Conservation (phyloP, 2,888 invertebrate species). For the Disparrhopalites patrizii region DNA sequence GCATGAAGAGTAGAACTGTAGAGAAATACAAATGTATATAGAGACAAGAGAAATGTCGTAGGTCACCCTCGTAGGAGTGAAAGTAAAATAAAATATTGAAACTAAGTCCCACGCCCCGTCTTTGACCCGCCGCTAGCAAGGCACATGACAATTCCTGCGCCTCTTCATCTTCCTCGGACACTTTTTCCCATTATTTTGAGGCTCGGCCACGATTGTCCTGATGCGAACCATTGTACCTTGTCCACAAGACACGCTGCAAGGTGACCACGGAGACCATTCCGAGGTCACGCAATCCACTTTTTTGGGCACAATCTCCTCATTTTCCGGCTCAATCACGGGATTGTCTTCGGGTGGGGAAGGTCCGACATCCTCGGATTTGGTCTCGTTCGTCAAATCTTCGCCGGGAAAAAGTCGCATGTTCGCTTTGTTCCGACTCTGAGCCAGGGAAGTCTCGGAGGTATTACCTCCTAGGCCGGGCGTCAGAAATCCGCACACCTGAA, state of each 20-base stretch:
- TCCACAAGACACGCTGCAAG: constrained; percentile 85
- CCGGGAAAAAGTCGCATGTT: background rate
- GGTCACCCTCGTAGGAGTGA: no score
- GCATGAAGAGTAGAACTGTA: no score
- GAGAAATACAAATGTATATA: no score
- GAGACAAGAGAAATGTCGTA: no score
- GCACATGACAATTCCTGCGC: constrained; percentile 31
- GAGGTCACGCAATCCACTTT: constrained; percentile 62
- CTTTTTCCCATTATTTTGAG: constrained; percentile 35
- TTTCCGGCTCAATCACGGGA: constrained; percentile 1
- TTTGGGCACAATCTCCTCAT: background rate
- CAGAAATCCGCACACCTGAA: constrained; percentile 48
- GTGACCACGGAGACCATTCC: constrained; percentile 87
- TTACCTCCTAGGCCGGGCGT: background rate
- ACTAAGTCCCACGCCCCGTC: no score
- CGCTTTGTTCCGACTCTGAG: background rate
- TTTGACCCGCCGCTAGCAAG: no score
- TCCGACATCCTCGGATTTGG: no score
- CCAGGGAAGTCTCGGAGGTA: background rate
- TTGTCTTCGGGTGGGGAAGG: background rate
- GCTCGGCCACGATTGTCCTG: constrained; percentile 55
- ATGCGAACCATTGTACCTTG: constrained; percentile 65
- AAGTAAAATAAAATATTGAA: no score
- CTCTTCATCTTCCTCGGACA: constrained; percentile 43
- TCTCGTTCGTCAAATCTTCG: no score